phyloP scores from a whole-genome alignment of 2,113 vertebrate species.

The Tympanuchus pallidicinctus region DNA sequence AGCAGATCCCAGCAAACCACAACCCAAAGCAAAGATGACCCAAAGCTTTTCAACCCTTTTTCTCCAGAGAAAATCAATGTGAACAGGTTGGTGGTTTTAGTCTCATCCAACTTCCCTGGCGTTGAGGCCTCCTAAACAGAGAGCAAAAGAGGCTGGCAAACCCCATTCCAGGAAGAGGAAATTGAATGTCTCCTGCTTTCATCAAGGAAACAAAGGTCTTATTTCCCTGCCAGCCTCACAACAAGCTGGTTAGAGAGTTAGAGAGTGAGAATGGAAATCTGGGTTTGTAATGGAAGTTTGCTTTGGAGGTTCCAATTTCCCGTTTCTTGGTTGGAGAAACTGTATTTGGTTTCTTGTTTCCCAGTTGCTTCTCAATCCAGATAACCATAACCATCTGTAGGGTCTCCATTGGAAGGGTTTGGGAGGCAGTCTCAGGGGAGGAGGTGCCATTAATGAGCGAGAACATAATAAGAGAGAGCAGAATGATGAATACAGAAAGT shows the following conservation, averaged over 20 bases:
- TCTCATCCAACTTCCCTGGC: neutral
- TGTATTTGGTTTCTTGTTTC: neutral
- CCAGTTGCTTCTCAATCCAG: neutral
- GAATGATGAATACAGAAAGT: neutral
- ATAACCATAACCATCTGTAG: neutral
- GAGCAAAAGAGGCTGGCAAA: neutral
- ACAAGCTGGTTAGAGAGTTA: neutral
- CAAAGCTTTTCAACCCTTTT: neutral
- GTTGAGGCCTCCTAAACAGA: neutral
- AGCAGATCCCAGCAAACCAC: neutral
- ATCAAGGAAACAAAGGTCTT: neutral
- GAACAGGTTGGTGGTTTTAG: neutral
- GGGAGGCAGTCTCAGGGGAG: neutral
- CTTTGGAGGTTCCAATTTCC: neutral
- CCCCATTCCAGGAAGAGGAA: neutral
- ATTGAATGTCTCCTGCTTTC: neutral
- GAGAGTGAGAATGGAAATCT: neutral
- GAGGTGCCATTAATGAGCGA: neutral
- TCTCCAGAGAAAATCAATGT: neutral
- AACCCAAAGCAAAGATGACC: neutral
- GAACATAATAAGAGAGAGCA: neutral
- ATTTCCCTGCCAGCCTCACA: neutral
- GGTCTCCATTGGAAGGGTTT: neutral
- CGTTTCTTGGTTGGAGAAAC: rapidly evolving
- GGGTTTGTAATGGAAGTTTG: neutral